phyloP scores from a whole-genome alignment of 2,797 vertebrate species.

The Odontamblyopus lacepedii region DNA sequence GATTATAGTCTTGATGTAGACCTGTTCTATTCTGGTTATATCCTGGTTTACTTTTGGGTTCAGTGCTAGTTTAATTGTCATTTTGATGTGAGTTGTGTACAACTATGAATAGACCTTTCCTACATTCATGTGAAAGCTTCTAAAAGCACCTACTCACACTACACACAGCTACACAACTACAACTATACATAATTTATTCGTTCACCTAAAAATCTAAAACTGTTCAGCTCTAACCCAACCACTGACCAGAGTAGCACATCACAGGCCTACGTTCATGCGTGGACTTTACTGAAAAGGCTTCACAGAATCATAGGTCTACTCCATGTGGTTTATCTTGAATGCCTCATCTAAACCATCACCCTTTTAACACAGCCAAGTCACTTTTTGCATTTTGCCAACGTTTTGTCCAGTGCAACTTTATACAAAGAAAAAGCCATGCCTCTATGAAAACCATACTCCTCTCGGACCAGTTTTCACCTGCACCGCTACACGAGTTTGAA shows the following conservation, averaged over 20 bases:
- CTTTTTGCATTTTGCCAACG: not conserved
- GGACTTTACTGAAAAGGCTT: not conserved
- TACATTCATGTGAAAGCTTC: too few relatives aligned
- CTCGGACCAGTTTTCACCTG: conserved; percentile 17
- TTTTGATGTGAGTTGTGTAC: too few relatives aligned
- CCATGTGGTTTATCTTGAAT: not conserved
- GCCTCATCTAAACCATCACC: not conserved
- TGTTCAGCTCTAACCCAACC: not conserved
- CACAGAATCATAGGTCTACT: not conserved
- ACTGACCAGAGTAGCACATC: not conserved
- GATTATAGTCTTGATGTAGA: too few relatives aligned
- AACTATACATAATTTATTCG: too few relatives aligned
- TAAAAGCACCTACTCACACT: too few relatives aligned
- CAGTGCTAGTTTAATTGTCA: too few relatives aligned
- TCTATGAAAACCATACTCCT: not conserved
- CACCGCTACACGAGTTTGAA: conserved; percentile 21
- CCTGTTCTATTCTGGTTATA: too few relatives aligned
- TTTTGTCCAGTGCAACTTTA: not conserved
- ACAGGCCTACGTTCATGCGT: not conserved
- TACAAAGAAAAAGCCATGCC: not conserved
- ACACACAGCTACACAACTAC: too few relatives aligned
- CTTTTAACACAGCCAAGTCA: not conserved
- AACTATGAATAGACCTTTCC: too few relatives aligned
- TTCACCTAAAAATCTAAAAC: not conserved
- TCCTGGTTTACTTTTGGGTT: too few relatives aligned